A percentile compares a stretch with the other conserved stretches of the same genome.
Evolutionary conservation across 2,888 invertebrate genomes (phyloP).

Genomic region (Leucoma salicis): DNA sequence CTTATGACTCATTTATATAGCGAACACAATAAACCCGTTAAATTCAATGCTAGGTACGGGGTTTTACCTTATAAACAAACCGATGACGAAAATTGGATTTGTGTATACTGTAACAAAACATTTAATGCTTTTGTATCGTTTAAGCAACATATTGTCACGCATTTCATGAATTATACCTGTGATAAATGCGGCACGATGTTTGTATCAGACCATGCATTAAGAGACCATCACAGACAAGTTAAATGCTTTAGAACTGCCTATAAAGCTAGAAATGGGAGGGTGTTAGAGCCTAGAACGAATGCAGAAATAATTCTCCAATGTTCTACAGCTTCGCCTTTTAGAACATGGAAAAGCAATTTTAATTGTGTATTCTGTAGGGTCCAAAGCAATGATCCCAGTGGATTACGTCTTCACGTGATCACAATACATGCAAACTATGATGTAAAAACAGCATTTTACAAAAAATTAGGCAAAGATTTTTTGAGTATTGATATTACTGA

Average conservation of each 20-base stretch:
- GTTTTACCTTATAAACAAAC: constrained; percentile 69
- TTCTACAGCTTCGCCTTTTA: constrained; percentile 69
- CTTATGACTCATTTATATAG: constrained; percentile 64
- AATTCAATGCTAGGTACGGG: constrained; percentile 66
- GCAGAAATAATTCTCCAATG: constrained; percentile 72
- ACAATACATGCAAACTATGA: constrained; percentile 65
- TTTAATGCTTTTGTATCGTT: constrained; percentile 58
- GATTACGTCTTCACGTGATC: constrained; percentile 58
- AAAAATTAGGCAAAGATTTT: constrained; percentile 71
- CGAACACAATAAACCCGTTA: constrained; percentile 63
- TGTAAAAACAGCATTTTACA: constrained; percentile 69
- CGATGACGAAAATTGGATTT: constrained; percentile 52
- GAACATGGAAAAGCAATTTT: constrained; percentile 73
- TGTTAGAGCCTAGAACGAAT: constrained; percentile 60
- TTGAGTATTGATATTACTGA: constrained; percentile 71
- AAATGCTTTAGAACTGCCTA: constrained; percentile 69
- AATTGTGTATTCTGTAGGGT: constrained; percentile 73
- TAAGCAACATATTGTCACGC: constrained; percentile 65
- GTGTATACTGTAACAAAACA: constrained; percentile 63
- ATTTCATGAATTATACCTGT: constrained; percentile 69
- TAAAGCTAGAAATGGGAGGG: constrained; percentile 65
- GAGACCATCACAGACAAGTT: constrained; percentile 68
- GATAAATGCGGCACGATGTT: constrained; percentile 73
- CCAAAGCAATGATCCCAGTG: constrained; percentile 64
- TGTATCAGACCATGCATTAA: constrained; percentile 64